A percentile compares a stretch with the other conserved stretches of the same genome.
Conservation (phyloP, 2,113 vertebrate species). For the Thermophis baileyi region DNA sequence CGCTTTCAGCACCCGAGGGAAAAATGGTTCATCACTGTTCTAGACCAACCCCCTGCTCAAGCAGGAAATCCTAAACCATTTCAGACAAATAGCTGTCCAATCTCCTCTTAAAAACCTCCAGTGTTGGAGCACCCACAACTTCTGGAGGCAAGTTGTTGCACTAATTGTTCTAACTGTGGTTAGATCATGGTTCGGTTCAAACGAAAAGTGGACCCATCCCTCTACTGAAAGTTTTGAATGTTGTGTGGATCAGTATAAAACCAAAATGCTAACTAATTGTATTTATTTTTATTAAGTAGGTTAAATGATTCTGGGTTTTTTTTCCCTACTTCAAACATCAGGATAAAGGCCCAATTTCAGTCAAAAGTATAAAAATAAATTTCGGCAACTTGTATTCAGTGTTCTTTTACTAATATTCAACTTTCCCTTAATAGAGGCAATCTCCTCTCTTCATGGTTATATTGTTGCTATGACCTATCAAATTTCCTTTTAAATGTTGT, state of each 20-base stretch:
- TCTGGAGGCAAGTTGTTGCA: too few relatives aligned
- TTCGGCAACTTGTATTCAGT: not conserved
- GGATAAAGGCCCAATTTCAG: not conserved
- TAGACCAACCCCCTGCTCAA: too few relatives aligned
- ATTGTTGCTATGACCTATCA: conserved; percentile 15
- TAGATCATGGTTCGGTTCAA: not conserved
- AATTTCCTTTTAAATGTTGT: conserved; percentile 9
- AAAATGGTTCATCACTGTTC: too few relatives aligned
- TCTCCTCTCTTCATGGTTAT: not conserved
- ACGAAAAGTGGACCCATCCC: not conserved
- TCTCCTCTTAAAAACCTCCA: not conserved
- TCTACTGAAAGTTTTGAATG: not conserved
- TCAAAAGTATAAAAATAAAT: conserved; percentile 2
- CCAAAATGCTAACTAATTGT: not conserved
- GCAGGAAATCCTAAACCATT: not conserved
- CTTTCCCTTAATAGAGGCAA: not conserved
- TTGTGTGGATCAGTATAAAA: too few relatives aligned
- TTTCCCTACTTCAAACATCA: not conserved
- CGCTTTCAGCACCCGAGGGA: too few relatives aligned
- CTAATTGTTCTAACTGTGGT: not conserved
- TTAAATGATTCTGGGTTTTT: not conserved
- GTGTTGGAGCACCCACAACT: too few relatives aligned
- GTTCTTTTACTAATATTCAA: not conserved
- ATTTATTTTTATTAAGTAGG: not conserved
- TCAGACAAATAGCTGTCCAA: not conserved